A percentile compares a stretch with the other conserved stretches of the same genome.
These are phyloP conservation scores for Rhynchophorus ferrugineus DNA, from an alignment of 1,140 invertebrate genomes.

Conservation along the genomic window DNA sequence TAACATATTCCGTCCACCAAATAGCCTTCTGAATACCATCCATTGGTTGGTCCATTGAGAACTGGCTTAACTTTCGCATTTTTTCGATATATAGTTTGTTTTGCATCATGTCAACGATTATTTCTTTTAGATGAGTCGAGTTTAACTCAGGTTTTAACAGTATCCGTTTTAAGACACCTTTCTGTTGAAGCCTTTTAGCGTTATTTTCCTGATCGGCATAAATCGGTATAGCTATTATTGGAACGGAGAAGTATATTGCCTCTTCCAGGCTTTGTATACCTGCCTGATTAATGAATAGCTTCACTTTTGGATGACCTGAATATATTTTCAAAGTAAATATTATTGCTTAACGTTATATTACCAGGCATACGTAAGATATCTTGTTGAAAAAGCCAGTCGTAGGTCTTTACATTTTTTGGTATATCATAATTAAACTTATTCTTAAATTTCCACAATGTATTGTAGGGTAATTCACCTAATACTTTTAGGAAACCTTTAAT, in stretches of 20 bases:
- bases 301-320: constrained; percentile 37
- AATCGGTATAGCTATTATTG: constrained; percentile 41
- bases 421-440: constrained; percentile 35
- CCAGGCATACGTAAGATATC: constrained; percentile 23
- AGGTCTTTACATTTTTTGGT: constrained; percentile 46
- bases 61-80: not conserved
- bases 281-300: constrained; percentile 44
- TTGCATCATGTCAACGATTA: not conserved
- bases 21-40: constrained; percentile 37
- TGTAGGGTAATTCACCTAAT: constrained; percentile 45
- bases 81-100: not conserved
- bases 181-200: constrained; percentile 1
- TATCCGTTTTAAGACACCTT: not conserved
- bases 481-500: constrained; percentile 43
- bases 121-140: not conserved
- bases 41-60: constrained; percentile 36
- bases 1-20: constrained; percentile 49
- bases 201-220: constrained; percentile 33
- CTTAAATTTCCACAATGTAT: constrained; percentile 52
- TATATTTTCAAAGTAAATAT: too few relatives aligned
- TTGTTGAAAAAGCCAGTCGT: constrained; percentile 53
- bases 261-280: constrained; percentile 44
- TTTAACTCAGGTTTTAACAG: not conserved
- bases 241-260: constrained; percentile 42
- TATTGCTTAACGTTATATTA: constrained; percentile 4